Conservation (phyloP, 2,113 vertebrate genomes). For the Nyctibius bracteatus region DNA sequence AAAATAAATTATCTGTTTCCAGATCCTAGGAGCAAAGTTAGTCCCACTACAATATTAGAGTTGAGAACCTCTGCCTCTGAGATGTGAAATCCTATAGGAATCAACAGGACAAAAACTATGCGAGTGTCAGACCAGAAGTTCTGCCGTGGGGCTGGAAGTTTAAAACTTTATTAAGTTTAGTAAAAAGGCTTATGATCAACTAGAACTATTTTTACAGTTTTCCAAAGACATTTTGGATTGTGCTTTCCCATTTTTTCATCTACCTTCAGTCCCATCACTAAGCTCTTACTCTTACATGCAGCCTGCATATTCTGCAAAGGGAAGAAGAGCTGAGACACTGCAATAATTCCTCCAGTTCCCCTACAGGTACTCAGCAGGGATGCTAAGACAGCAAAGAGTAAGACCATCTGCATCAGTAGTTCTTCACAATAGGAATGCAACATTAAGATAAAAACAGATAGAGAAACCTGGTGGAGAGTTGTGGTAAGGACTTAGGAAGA, state of each 20-base stretch:
- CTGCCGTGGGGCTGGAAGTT: background rate
- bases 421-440: conserved; percentile 16
- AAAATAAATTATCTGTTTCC: background rate
- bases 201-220: background rate
- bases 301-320: background rate
- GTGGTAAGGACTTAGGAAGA: background rate
- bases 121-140: background rate
- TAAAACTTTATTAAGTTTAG: background rate
- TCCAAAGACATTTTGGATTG: background rate
- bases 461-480: background rate
- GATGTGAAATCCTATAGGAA: background rate
- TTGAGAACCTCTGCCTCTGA: background rate
- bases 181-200: background rate
- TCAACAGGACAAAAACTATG: background rate
- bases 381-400: background rate
- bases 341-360: conserved; percentile 9
- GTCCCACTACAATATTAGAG: background rate
- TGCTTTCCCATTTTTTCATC: background rate
- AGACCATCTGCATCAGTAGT: background rate
- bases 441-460: background rate
- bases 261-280: background rate
- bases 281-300: background rate
- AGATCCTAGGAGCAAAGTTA: background rate
- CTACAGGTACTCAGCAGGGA: background rate
- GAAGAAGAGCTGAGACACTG: background rate